A percentile compares a stretch with the other conserved stretches of the same genome.
phyloP scores from a whole-genome alignment of 2,797 vertebrate genomes.

The Myiotriccus ornatus region DNA sequence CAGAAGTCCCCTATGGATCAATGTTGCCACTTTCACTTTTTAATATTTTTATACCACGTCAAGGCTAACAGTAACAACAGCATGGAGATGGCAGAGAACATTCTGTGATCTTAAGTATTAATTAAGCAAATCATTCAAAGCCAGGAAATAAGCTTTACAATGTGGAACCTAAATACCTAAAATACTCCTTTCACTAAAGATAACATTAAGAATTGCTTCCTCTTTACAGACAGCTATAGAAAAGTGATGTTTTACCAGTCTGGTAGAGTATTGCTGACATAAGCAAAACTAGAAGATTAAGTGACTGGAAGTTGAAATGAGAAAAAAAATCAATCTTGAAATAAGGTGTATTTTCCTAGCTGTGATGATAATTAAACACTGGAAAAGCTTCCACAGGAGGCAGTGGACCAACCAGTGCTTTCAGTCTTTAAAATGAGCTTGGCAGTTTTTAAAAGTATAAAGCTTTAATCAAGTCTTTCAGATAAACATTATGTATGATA shows the following conservation, averaged over 20 bases:
- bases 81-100: neutral
- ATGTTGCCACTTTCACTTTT: neutral
- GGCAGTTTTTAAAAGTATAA: neutral
- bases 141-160: neutral
- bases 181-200: neutral
- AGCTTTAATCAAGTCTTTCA: neutral
- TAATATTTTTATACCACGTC: neutral
- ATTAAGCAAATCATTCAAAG: neutral
- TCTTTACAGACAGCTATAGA: neutral
- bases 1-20: neutral
- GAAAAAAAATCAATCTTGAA: neutral
- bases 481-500: accelerated
- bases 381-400: neutral
- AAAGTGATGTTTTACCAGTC: neutral
- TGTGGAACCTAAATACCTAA: neutral
- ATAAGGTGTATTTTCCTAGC: neutral
- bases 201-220: neutral
- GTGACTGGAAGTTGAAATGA: neutral
- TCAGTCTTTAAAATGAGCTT: neutral
- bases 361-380: neutral
- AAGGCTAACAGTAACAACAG: neutral
- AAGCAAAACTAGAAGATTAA: neutral
- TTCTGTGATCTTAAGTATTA: neutral
- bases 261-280: neutral
- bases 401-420: neutral